phyloP scores from a whole-genome alignment of 2,888 invertebrate genomes.

The Serripes groenlandicus region DNA sequence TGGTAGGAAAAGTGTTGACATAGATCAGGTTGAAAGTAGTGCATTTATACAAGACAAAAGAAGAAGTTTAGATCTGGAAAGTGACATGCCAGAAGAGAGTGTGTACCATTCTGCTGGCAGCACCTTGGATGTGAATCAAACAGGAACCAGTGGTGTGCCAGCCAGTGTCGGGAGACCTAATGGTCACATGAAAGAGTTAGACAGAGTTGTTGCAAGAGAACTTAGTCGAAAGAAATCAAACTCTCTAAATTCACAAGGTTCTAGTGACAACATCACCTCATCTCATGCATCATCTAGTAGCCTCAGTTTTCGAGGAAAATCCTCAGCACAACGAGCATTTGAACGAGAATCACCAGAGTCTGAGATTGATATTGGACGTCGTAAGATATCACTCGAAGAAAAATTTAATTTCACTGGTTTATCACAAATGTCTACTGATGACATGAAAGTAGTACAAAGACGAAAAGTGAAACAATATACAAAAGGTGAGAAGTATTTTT shows the following conservation, averaged over 20 bases:
- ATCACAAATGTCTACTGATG: constrained; percentile 52
- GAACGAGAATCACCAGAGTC: constrained; percentile 55
- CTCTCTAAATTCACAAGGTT: constrained; percentile 57
- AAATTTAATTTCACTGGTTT: constrained; percentile 53
- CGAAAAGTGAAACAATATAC: constrained; percentile 45
- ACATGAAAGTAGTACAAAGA: constrained; percentile 27
- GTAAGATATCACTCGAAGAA: constrained; percentile 55
- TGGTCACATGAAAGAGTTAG: constrained; percentile 46
- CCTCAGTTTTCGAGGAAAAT: constrained; percentile 52
- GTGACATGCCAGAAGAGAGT: constrained; percentile 27
- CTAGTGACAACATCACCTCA: constrained; percentile 54
- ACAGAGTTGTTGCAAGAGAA: constrained; percentile 61
- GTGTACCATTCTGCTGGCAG: constrained; percentile 31
- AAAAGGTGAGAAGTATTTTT: too few relatives aligned
- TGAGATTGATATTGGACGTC: constrained; percentile 12
- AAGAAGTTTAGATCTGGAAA: constrained; percentile 6
- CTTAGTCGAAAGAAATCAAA: constrained; percentile 51
- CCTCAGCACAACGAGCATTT: constrained; percentile 59
- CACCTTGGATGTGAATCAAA: constrained; percentile 11
- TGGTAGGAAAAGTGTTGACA: constrained; percentile 6
- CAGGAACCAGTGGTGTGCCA: constrained; percentile 10
- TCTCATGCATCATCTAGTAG: constrained; percentile 62
- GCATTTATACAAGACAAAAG: background rate
- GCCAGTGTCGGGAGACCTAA: background rate
- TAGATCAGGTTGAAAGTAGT: background rate